These are phyloP conservation scores for Drosophila erecta DNA, from an alignment of 1,140 invertebrate species.

Conservation along the genomic window DNA sequence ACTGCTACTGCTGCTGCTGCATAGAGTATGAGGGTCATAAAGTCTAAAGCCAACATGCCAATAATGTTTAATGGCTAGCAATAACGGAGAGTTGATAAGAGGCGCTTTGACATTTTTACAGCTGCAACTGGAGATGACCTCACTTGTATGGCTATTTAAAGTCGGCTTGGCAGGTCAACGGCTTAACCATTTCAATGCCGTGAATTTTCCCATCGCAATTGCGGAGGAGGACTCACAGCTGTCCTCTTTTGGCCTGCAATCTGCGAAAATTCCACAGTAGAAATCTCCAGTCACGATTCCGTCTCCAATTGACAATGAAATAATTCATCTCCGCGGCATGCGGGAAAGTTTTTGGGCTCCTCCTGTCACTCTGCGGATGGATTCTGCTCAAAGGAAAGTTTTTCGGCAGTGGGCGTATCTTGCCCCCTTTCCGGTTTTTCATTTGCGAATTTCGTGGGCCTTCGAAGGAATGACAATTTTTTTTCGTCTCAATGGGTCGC, in stretches of 20 bases:
- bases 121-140: slow-evolving; percentile 15
- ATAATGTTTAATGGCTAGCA: slow-evolving; percentile 37
- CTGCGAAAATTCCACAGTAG: slow-evolving; percentile 60
- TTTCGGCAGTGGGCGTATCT: slow-evolving; percentile 11
- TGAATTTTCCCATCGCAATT: slow-evolving; percentile 5
- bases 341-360: slow-evolving; percentile 43
- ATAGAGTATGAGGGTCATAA: slow-evolving; percentile 25
- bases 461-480: slow-evolving; percentile 2
- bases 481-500: neutral
- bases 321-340: slow-evolving; percentile 67
- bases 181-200: slow-evolving; percentile 28
- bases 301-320: slow-evolving; percentile 68
- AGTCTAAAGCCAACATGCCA: slow-evolving; percentile 6
- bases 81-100: slow-evolving; percentile 30
- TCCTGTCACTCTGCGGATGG: slow-evolving; percentile 36
- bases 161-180: slow-evolving; percentile 14
- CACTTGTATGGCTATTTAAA: slow-evolving; percentile 23
- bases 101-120: slow-evolving; percentile 41
- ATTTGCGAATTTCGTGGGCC: slow-evolving; percentile 5
- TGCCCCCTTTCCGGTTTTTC: slow-evolving; percentile 7
- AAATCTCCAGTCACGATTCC: slow-evolving; percentile 71
- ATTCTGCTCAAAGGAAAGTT: slow-evolving; percentile 51
- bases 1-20: slow-evolving; percentile 29
- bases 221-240: slow-evolving; percentile 30
- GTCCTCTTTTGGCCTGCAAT: slow-evolving; percentile 9